Evolutionary conservation across 2,113 vertebrate species (phyloP), one percentile per base, ranked within the genome.

Genomic region (Fregetta grallaria): DNA sequence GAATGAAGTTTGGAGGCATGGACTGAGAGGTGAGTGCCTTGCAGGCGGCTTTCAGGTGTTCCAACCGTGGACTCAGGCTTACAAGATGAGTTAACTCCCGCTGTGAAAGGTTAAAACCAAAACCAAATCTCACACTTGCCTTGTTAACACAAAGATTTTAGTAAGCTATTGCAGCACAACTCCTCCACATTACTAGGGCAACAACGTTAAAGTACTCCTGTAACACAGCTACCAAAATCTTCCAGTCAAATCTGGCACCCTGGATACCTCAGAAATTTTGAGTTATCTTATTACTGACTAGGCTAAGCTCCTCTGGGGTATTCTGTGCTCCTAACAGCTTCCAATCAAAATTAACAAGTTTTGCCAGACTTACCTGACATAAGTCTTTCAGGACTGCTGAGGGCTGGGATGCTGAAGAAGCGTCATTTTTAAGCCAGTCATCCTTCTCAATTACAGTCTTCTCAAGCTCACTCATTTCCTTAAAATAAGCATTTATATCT

Each of bases 281-380:
- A 65, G 32, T 82, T 88, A 47, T 5, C 5, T 53, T 67, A 80
- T 47, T 67, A 83, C 23, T 38, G 27, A 79, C n/a, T 19, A 83
- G 7, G 29, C 25, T 70, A 74, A 90, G 40, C 2, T 74, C 34
- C 55, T 58, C 45, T 34, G 18, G 16, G 34, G 23, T 49, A 79
- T 68, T 80, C 50, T 78, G 34, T 30, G 40, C 22, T 91, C 61
- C 63, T 50, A 65, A 70, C 21, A 92, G 32, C 29, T 66, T 81
- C 44, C 19, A 45, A 59, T 12, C 29, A 73, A 86, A 42, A 30
- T 65, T 7, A 47, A 30, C n/a, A 45, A 7, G 29, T 42, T 82
- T 36, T 58, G 27, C 34, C 72, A 92, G 45, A 42, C 97, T 97
- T 95, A 99, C 99, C 99, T 98, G 98, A 95, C 98, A 99, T 36